Evolutionary conservation across 2,113 vertebrate species (phyloP).

Genomic region (Danio rerio): DNA sequence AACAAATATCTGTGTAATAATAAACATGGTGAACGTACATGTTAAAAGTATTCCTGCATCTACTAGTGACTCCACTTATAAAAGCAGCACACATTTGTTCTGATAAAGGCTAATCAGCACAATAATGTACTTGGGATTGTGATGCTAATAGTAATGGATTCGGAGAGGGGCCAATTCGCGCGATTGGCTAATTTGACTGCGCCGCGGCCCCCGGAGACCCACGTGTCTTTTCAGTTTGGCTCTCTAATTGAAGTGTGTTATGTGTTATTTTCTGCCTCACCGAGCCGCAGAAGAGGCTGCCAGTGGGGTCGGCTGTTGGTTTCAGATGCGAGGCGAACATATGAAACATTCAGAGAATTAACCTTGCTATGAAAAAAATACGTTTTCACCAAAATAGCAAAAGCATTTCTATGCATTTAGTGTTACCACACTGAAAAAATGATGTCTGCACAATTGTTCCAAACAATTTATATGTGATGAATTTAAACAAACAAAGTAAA

Average conservation of each 20-base stretch:
- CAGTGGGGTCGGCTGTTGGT: slow-evolving; percentile 73
- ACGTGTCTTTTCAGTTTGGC: slow-evolving; percentile 78
- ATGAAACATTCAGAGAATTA: too few species aligned
- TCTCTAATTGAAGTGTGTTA: slow-evolving; percentile 83
- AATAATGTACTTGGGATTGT: slow-evolving; percentile 75
- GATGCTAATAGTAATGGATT: slow-evolving; percentile 83
- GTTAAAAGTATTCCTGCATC: not conserved
- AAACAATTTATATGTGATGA: too few species aligned
- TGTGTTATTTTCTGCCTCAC: slow-evolving; percentile 87
- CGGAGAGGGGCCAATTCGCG: slow-evolving; percentile 58
- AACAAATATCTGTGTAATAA: too few species aligned
- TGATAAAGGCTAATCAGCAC: slow-evolving; percentile 55
- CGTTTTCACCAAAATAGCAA: too few species aligned
- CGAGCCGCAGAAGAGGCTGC: slow-evolving; percentile 74
- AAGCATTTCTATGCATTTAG: too few species aligned
- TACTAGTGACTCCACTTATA: not conserved
- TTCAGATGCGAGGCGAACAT: slow-evolving; percentile 55
- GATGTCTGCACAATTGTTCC: too few species aligned
- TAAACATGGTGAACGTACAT: too few species aligned
- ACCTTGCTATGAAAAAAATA: too few species aligned
- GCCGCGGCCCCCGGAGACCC: slow-evolving; percentile 68
- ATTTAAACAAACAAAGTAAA: too few species aligned
- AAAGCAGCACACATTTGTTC: not conserved
- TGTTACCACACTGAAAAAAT: too few species aligned
- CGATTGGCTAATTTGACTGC: slow-evolving; percentile 71